Percentiles rank a stretch among this genome's conserved stretches.
Evolutionary conservation across 2,113 vertebrate species (phyloP).

Genomic region (Dipodomys stephensi): DNA sequence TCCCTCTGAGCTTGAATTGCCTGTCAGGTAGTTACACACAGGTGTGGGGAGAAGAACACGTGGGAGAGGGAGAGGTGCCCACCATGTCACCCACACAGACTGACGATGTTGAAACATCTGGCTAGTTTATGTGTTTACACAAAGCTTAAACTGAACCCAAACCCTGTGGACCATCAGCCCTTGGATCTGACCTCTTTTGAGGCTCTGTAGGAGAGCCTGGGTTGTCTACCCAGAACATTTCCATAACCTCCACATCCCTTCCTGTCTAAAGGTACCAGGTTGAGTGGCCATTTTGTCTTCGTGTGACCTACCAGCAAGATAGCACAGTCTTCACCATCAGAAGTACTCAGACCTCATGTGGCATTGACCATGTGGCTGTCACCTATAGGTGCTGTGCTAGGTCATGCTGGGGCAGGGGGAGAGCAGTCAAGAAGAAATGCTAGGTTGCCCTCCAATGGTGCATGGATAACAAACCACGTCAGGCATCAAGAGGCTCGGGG

Average conservation of each 20-base stretch:
- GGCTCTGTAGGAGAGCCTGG: no score
- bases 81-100: fast-evolving
- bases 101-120: background rate
- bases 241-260: fast-evolving
- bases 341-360: background rate
- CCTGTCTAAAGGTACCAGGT: fast-evolving
- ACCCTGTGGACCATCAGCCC: background rate
- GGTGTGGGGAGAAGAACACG: background rate
- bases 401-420: fast-evolving
- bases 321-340: background rate
- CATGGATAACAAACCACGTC: fast-evolving
- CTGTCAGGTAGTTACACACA: background rate
- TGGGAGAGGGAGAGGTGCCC: no score
- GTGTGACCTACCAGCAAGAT: fast-evolving
- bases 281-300: fast-evolving
- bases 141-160: background rate
- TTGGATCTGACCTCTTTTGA: background rate
- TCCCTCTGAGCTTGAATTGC: background rate
- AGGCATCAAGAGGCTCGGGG: fast-evolving
- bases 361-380: no score
- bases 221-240: background rate
- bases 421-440: background rate
- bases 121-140: background rate
- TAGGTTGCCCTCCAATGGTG: no score
- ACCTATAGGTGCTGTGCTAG: background rate